Evolutionary conservation across 2,113 vertebrate genomes (phyloP).

Genomic region (Todiramphus saurophagus): DNA sequence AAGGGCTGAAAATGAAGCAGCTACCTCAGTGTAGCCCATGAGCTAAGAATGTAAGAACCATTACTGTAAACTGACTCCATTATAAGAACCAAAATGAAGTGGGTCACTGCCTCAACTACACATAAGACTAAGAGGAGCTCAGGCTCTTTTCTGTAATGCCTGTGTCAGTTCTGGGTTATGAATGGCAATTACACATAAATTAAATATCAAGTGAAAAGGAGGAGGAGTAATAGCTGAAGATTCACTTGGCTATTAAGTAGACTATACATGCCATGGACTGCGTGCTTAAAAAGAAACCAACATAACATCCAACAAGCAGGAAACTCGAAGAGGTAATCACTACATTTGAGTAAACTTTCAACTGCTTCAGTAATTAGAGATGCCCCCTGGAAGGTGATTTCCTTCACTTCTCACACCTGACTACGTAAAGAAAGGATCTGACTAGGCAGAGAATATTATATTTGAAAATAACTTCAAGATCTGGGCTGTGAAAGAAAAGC

Average conservation of each 20-base stretch:
- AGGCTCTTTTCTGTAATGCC: not conserved
- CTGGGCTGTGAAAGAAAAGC: not conserved
- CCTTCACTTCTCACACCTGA: not conserved
- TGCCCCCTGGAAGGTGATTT: not conserved
- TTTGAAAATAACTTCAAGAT: not conserved
- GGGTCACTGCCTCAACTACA: not conserved
- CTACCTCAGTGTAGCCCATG: not conserved
- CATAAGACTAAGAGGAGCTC: not conserved
- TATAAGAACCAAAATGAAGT: not conserved
- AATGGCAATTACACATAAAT: not conserved
- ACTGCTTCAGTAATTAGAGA: not conserved
- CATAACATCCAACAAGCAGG: not conserved
- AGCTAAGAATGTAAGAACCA: not conserved
- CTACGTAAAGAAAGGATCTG: not conserved
- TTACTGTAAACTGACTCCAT: not conserved
- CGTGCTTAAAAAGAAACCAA: not conserved
- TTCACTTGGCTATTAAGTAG: not conserved
- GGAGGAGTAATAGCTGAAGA: not conserved
- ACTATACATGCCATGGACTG: rapidly evolving
- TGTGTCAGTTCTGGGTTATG: not conserved
- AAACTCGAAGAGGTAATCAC: not conserved
- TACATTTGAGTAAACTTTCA: not conserved
- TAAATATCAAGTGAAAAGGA: not conserved
- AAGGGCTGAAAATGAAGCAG: not conserved
- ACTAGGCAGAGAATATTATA: not conserved